Conservation (phyloP, 1,140 invertebrate species). For the Drosophila ogumai region DNA sequence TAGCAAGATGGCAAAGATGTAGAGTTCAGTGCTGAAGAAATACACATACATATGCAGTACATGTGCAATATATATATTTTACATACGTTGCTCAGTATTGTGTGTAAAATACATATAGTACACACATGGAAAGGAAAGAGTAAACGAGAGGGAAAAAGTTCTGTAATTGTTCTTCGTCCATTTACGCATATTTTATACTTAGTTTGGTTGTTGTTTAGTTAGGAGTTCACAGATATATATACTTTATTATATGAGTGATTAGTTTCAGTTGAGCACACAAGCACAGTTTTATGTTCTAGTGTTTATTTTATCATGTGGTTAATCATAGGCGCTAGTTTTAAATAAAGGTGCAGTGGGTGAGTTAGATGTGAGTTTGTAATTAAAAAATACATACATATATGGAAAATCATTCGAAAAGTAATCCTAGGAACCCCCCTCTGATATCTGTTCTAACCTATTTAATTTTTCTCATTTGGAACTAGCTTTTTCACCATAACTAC, state of each 20-base stretch:
- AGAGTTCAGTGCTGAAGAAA: slow-evolving; percentile 51
- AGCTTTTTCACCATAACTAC: neutral
- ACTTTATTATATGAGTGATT: slow-evolving; percentile 60
- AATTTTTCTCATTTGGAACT: slow-evolving; percentile 1
- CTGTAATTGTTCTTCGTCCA: slow-evolving; percentile 43
- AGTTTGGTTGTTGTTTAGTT: slow-evolving; percentile 35
- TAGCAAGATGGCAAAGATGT: slow-evolving; percentile 18
- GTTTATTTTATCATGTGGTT: slow-evolving; percentile 23
- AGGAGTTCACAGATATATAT: slow-evolving; percentile 32
- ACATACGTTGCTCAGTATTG: slow-evolving; percentile 28
- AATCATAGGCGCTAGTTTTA: slow-evolving; percentile 46
- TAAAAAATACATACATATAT: slow-evolving; percentile 29
- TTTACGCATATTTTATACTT: slow-evolving; percentile 35
- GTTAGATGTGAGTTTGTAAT: slow-evolving; percentile 42
- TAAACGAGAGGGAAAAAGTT: slow-evolving; percentile 78
- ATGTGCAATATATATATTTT: slow-evolving; percentile 74
- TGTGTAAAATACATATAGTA: slow-evolving; percentile 72
- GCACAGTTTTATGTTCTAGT: slow-evolving; percentile 46
- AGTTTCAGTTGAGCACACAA: slow-evolving; percentile 57
- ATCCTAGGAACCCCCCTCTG: slow-evolving; percentile 3
- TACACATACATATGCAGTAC: slow-evolving; percentile 82
- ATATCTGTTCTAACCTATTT: slow-evolving; percentile 1
- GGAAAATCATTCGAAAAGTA: slow-evolving; percentile 36
- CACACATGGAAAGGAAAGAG: slow-evolving; percentile 63
- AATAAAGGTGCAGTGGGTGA: slow-evolving; percentile 67